Evolutionary conservation across 2,113 vertebrate species (phyloP), one percentile per base, ranked within the genome.

Genomic region (Syngnathus typhle): DNA sequence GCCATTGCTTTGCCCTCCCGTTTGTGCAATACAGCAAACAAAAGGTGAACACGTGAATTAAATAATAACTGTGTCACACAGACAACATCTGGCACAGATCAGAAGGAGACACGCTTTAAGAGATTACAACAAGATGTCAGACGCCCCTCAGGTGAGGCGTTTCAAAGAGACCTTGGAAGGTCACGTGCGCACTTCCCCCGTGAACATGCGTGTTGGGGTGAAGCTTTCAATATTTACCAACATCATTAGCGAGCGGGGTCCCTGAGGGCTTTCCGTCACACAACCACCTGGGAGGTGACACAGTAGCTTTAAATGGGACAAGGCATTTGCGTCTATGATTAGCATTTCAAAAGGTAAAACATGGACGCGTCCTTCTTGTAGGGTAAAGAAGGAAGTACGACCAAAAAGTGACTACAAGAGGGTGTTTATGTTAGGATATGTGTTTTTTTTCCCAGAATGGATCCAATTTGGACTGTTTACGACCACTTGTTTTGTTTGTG

Each of bases 301-400:
- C 77, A 64, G 78, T 86, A 83, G 80, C 85, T 90, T 89, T 89
- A 88, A 88, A 91, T 87, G 84, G 89, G 87, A 88, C 81, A 85
- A 82, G 89, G 88, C 85, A 77, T 84, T 89, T 84, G 82, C 68
- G 76, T 85, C 76, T 79, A 74, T 77, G 72, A 91, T 91, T 89
- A 86, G 84, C 89, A 89, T 88, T 89, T 89, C 89, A 90, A 90
- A 90, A 90, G 87, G 68, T 75, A 63, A 58, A 81, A 86, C 80
- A 70, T 80, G 67, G 67, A 74, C 65, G 60, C 46, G 65, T 47
- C 58, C 44, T 27, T 15, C 55, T 16, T 16, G 5, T 36, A 37
- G 15, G 3, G 21, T 55, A 23, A 55, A 55, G 21, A 55, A 52
- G 46, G 16, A 49, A 49, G 16, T 19, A n/a, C 23, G 9, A 55